phyloP scores from a whole-genome alignment of 2,888 invertebrate species.

The Boloria euphrosyne region DNA sequence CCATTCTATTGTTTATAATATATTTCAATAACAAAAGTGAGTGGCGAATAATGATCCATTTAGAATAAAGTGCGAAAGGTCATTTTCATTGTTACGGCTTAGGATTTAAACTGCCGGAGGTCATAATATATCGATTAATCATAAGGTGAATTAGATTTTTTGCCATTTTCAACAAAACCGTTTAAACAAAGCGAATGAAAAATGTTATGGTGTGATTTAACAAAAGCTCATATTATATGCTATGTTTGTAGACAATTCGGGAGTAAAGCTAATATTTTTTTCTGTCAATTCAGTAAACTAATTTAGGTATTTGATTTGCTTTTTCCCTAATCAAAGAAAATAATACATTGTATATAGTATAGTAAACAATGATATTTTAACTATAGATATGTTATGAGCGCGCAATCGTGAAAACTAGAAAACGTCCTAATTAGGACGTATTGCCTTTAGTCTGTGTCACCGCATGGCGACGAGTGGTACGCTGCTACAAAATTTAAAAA shows the following conservation, averaged over 20 bases:
- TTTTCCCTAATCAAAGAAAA: slow-evolving; percentile 15
- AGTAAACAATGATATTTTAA: no score
- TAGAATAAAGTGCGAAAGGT: slow-evolving; percentile 12
- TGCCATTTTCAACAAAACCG: slow-evolving; percentile 37
- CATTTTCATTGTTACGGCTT: slow-evolving; percentile 22
- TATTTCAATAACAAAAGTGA: slow-evolving; percentile 4
- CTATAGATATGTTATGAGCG: no score
- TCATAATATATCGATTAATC: slow-evolving; percentile 32
- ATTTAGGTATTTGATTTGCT: slow-evolving; percentile 13
- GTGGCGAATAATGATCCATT: background rate
- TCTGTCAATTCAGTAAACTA: slow-evolving; percentile 18
- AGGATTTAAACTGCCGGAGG: slow-evolving; percentile 27
- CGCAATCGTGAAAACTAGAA: no score
- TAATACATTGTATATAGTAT: no score
- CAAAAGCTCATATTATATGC: slow-evolving; percentile 25
- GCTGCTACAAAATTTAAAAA: no score
- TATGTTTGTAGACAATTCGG: slow-evolving; percentile 33
- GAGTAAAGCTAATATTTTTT: slow-evolving; percentile 14
- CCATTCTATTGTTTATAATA: slow-evolving; percentile 17
- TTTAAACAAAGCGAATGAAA: slow-evolving; percentile 45
- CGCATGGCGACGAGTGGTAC: no score
- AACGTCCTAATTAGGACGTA: no score
- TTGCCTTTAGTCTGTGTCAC: no score
- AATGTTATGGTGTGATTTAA: slow-evolving; percentile 37
- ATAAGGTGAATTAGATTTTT: slow-evolving; percentile 24